Evolutionary conservation across 2,113 vertebrate species (phyloP), one percentile per base, ranked within the genome.

Genomic region (Cryptomyrus ogoouensis): DNA sequence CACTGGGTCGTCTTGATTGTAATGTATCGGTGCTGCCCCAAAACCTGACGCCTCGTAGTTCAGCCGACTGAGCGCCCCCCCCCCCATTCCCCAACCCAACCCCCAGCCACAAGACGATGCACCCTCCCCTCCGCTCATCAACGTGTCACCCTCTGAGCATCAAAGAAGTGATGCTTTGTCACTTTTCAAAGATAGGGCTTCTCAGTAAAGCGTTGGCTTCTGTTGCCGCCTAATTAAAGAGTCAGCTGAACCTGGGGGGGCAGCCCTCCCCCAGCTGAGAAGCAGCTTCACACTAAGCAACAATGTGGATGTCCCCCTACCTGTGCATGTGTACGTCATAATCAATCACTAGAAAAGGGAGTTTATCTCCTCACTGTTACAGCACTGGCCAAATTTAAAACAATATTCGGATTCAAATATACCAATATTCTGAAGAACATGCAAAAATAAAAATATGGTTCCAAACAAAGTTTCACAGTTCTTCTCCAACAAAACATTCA

Each of bases 21-120:
- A 92, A 94, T 92, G 86, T 89, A 93, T 92, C 77, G 74, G 90
- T 90, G 88, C 77, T 91, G 89, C 90, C 91, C 91, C 90, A 80
- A 53, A 90, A 87, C 90, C 88, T 90, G 92, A 93, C 90, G 91
- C 77, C 47, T 88, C 90, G 88, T 90, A 87, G 90, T 90, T 92
- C 62, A 24, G 50, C 77, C 47, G 13, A 49, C 17, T 92, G 92
- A 92, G 91, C 89, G 74, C 62, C 83, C 31, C 91, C 83, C 83
- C 88, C 88, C 39, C 70, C 90, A 4, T 3, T 24, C 13, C 49
- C 46, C 84, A 50, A 2, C 46, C 84, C 46, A 13, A 3, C 49
- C 50, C 85, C 47, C 83, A 42, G 21, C 21, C 42, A 46, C 31
- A 42, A 35, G 8, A 39, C 70, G 21, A 19, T 31, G 4, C 31